Evolutionary conservation across 2,113 vertebrate species (phyloP).

Genomic region (Todiramphus saurophagus): DNA sequence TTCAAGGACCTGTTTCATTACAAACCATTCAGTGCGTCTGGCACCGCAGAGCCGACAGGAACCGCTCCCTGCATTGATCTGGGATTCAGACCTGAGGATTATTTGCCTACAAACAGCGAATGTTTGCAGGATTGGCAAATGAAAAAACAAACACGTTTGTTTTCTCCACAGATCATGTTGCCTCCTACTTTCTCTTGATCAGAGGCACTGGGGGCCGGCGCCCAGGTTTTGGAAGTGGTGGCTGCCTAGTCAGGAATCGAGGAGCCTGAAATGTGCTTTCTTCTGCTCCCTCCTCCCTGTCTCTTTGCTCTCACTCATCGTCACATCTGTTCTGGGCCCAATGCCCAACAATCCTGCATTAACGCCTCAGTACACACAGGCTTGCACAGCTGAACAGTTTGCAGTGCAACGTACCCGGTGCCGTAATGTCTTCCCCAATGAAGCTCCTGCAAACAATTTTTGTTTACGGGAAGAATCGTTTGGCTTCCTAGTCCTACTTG

Average conservation of each 20-base stretch:
- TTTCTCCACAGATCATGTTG: slow-evolving; percentile 30
- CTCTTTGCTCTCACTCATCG: neutral
- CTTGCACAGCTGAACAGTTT: neutral
- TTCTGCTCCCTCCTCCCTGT: neutral
- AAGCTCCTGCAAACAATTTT: neutral
- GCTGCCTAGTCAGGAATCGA: neutral
- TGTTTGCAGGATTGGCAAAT: slow-evolving; percentile 22
- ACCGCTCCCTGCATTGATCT: slow-evolving; percentile 9
- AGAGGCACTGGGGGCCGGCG: neutral
- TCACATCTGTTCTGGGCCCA: slow-evolving; percentile 68
- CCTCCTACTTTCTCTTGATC: slow-evolving; percentile 48
- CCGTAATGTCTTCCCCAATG: neutral
- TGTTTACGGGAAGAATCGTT: neutral
- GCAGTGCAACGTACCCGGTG: neutral
- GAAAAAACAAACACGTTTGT: slow-evolving; percentile 21
- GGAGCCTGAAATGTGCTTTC: neutral
- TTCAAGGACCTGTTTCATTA: slow-evolving; percentile 22
- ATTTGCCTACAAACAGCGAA: slow-evolving; percentile 48
- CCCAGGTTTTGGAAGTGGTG: neutral
- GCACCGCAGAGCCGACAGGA: neutral
- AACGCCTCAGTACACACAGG: slow-evolving; percentile 44
- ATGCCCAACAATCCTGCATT: slow-evolving; percentile 54
- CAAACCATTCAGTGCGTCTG: neutral
- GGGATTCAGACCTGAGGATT: neutral
- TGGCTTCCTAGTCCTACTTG: neutral